Percentiles rank a stretch among this genome's conserved stretches.
Conservation (phyloP, 2,113 vertebrate genomes). For the Cololabis saira region DNA sequence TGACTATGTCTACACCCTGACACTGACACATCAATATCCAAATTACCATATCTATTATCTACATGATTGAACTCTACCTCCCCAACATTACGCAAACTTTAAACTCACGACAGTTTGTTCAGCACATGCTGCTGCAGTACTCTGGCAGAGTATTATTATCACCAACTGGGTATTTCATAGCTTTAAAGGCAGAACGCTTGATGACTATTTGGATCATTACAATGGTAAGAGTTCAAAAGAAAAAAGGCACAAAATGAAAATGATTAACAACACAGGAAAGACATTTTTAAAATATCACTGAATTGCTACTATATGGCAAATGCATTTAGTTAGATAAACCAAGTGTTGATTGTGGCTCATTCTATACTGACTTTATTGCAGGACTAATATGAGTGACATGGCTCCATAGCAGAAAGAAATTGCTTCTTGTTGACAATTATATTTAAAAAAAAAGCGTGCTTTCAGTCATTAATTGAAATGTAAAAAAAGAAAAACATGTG, state of each 20-base stretch:
- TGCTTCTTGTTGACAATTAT: slow-evolving; percentile 35
- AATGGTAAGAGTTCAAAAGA: slow-evolving; percentile 45
- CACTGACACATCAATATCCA: slow-evolving; percentile 57
- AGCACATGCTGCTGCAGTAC: slow-evolving; percentile 56
- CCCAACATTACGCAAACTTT: slow-evolving; percentile 36
- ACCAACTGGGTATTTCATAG: slow-evolving; percentile 66
- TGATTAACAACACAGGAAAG: slow-evolving; percentile 22
- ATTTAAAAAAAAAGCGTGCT: slow-evolving; percentile 9
- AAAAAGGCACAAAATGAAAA: slow-evolving; percentile 29
- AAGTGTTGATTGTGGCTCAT: slow-evolving; percentile 47
- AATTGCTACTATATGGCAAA: slow-evolving; percentile 63
- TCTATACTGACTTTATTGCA: slow-evolving; percentile 67
- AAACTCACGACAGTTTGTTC: slow-evolving; percentile 41
- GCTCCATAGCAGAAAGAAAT: slow-evolving; percentile 42
- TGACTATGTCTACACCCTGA: slow-evolving; percentile 43
- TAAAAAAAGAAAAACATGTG: slow-evolving; percentile 27
- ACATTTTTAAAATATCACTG: slow-evolving; percentile 64
- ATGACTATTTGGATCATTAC: slow-evolving; percentile 57
- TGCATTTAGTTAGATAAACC: slow-evolving; percentile 29
- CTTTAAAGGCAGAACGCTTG: slow-evolving; percentile 63
- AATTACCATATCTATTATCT: slow-evolving; percentile 66
- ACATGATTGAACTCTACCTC: slow-evolving; percentile 57
- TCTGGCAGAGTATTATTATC: slow-evolving; percentile 52
- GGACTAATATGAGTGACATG: slow-evolving; percentile 54
- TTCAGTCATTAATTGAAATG: slow-evolving; percentile 38